Percentiles rank a stretch among this genome's conserved stretches.
Conservation (phyloP, 2,888 invertebrate species). For the Polyploca ridens region DNA sequence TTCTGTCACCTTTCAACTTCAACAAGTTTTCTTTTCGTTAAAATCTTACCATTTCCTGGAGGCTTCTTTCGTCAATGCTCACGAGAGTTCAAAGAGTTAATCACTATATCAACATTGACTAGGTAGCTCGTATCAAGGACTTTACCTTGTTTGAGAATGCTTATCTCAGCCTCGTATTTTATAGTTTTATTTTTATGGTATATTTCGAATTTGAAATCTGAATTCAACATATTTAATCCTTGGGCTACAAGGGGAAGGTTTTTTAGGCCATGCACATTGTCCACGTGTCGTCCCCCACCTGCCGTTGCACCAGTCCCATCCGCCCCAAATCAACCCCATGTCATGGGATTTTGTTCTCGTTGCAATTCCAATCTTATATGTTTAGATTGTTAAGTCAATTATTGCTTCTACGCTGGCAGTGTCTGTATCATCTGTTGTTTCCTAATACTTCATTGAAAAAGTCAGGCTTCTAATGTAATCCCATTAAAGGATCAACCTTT, state of each 20-base stretch:
- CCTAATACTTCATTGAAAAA: neutral
- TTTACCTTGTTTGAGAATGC: neutral
- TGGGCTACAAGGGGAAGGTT: neutral
- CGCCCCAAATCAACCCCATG: constrained; percentile 19
- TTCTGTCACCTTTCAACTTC: constrained; percentile 51
- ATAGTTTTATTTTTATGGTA: neutral
- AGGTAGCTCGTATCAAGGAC: neutral
- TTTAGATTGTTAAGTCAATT: neutral
- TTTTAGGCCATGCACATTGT: constrained; percentile 17
- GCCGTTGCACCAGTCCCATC: constrained; percentile 35
- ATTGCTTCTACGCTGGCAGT: neutral
- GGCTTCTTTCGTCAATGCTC: neutral
- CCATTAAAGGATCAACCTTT: neutral
- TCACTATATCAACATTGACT: neutral
- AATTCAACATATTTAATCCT: neutral
- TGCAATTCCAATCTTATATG: constrained; percentile 1
- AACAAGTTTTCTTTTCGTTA: neutral
- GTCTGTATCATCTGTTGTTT: neutral
- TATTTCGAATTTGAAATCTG: neutral
- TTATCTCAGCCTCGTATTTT: neutral
- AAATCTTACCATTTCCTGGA: neutral
- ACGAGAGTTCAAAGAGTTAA: constrained; percentile 4
- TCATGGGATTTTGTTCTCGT: constrained; percentile 31
- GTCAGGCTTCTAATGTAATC: neutral
- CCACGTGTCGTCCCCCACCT: constrained; percentile 56